Conservation (phyloP, 2,797 vertebrate species). For the Rhabdophis nuchalis region DNA sequence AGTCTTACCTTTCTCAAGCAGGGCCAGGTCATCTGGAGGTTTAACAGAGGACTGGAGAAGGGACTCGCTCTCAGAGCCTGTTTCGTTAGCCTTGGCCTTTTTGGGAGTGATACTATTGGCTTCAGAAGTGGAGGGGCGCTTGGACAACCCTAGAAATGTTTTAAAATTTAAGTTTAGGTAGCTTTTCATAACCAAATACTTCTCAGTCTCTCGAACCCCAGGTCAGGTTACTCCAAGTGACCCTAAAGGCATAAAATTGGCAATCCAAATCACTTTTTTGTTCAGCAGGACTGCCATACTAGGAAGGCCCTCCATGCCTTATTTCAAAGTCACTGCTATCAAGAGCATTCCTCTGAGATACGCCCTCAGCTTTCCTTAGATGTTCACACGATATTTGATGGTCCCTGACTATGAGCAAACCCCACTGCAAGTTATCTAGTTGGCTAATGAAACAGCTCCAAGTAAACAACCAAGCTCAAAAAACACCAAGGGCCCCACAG, state of each 20-base stretch:
- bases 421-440: background rate
- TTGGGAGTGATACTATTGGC: conserved; percentile 65
- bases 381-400: background rate
- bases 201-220: background rate
- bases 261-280: background rate
- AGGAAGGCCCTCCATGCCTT: background rate
- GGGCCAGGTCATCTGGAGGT: conserved; percentile 42
- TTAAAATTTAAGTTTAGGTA: conserved; percentile 10
- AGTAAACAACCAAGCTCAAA: background rate
- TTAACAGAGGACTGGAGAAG: conserved; percentile 28
- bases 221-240: background rate
- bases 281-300: background rate
- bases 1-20: conserved; percentile 46
- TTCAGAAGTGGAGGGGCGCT: conserved; percentile 67
- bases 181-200: background rate
- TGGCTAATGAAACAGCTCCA: background rate
- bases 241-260: background rate
- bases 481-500: background rate
- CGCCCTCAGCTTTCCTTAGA: background rate
- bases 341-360: background rate
- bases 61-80: conserved; percentile 52
- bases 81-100: conserved; percentile 70
- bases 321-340: background rate
- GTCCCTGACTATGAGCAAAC: background rate
- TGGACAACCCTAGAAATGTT: conserved; percentile 59